Evolutionary conservation across 2,113 vertebrate species (phyloP).

Genomic region (Seriola dumerili): DNA sequence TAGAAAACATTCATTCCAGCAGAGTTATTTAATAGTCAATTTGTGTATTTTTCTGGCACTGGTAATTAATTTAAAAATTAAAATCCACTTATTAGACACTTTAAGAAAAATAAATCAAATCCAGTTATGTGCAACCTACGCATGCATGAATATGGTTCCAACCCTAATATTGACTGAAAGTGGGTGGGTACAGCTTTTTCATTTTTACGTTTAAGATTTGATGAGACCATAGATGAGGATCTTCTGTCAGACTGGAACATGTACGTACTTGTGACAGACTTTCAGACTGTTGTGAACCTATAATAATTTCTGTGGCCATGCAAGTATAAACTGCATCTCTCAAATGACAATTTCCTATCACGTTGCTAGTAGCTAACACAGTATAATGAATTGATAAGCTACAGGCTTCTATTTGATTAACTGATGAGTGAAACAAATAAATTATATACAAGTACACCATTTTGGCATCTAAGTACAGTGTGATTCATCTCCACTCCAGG

Average conservation of each 20-base stretch:
- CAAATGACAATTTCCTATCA: not conserved
- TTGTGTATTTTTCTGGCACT: not conserved
- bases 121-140: not conserved
- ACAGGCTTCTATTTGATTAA: not conserved
- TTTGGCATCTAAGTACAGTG: not conserved
- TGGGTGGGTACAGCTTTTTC: not conserved
- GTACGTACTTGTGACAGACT: not conserved
- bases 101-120: not conserved
- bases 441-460: not conserved
- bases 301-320: not conserved
- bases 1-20: not conserved
- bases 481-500: not conserved
- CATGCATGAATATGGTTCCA: not conserved
- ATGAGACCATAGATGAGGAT: conserved; percentile 8
- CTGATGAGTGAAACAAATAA: not conserved
- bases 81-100: conserved; percentile 1
- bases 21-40: not conserved
- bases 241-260: conserved; percentile 4
- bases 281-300: not conserved
- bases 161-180: conserved; percentile 19
- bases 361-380: not conserved
- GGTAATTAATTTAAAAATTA: not conserved
- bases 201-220: conserved; percentile 15
- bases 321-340: not conserved
- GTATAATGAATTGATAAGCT: not conserved